Percentiles rank a stretch among this genome's conserved stretches.
Evolutionary conservation across 2,113 vertebrate species (phyloP).

Genomic region (Nansenia antarctica): DNA sequence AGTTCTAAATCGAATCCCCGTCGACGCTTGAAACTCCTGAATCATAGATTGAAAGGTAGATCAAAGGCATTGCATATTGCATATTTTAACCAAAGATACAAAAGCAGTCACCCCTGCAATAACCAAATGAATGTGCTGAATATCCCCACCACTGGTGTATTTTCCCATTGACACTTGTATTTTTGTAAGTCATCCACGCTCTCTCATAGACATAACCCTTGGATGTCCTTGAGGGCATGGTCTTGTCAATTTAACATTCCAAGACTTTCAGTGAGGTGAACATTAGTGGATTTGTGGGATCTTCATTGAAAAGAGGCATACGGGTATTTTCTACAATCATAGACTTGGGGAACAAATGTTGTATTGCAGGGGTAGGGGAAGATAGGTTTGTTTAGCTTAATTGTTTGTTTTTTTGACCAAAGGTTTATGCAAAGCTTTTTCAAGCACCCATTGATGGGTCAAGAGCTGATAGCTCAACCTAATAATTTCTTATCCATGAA

Average conservation of each 20-base stretch:
- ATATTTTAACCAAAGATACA: slow-evolving; percentile 48
- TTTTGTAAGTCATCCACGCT: slow-evolving; percentile 23
- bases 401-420: slow-evolving; percentile 63
- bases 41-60: slow-evolving; percentile 55
- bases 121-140: slow-evolving; percentile 36
- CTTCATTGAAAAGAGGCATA: slow-evolving; percentile 61
- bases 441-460: slow-evolving; percentile 57
- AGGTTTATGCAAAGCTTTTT: slow-evolving; percentile 73
- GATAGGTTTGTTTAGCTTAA: slow-evolving; percentile 50
- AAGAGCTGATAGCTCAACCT: slow-evolving; percentile 52
- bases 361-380: slow-evolving; percentile 50
- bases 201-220: slow-evolving; percentile 42
- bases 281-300: slow-evolving; percentile 50
- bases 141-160: slow-evolving; percentile 2
- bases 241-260: slow-evolving; percentile 66
- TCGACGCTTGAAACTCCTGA: slow-evolving; percentile 54
- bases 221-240: slow-evolving; percentile 35
- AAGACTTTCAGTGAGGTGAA: slow-evolving; percentile 50
- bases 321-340: slow-evolving; percentile 78
- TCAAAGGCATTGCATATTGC: slow-evolving; percentile 43
- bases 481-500: slow-evolving; percentile 61
- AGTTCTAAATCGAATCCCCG: slow-evolving; percentile 65
- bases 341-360: slow-evolving; percentile 62
- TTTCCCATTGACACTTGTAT: background rate
- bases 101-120: slow-evolving; percentile 29